A percentile compares a stretch with the other conserved stretches of the same genome.
phyloP scores from a whole-genome alignment of 2,113 vertebrate species.

The Mungos mungo region DNA sequence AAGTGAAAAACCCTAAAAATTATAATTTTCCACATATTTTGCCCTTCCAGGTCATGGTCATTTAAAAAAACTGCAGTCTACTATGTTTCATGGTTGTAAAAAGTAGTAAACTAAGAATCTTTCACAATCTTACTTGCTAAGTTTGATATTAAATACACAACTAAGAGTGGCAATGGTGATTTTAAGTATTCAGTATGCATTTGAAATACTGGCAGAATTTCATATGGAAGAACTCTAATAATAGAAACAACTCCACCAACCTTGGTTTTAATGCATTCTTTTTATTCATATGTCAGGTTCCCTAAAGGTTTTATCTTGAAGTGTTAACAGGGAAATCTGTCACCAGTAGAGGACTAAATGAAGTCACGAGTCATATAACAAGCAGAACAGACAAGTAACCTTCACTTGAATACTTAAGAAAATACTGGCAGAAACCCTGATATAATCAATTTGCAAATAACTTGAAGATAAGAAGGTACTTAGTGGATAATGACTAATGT shows the following conservation, averaged over 20 bases:
- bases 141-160: slow-evolving; percentile 19
- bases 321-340: slow-evolving; percentile 59
- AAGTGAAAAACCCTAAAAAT: not conserved
- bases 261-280: slow-evolving; percentile 35
- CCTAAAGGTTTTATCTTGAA: slow-evolving; percentile 57
- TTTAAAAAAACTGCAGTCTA: not conserved
- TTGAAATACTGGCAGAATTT: slow-evolving; percentile 42
- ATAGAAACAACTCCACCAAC: not conserved
- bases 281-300: not conserved
- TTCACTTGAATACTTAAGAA: slow-evolving; percentile 50
- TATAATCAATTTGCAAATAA: slow-evolving; percentile 69
- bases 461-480: slow-evolving; percentile 47
- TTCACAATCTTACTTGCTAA: slow-evolving; percentile 6
- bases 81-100: not conserved
- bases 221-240: not conserved
- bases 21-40: slow-evolving; percentile 21
- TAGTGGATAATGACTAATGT: slow-evolving; percentile 61
- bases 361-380: slow-evolving; percentile 46
- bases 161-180: not conserved
- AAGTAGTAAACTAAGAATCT: not conserved
- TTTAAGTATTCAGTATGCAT: slow-evolving; percentile 3
- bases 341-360: slow-evolving; percentile 47
- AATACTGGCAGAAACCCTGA: slow-evolving; percentile 49
- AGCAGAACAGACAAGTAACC: slow-evolving; percentile 32
- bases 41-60: not conserved